phyloP scores from a whole-genome alignment of 2,113 vertebrate genomes.

The Thermophis baileyi region DNA sequence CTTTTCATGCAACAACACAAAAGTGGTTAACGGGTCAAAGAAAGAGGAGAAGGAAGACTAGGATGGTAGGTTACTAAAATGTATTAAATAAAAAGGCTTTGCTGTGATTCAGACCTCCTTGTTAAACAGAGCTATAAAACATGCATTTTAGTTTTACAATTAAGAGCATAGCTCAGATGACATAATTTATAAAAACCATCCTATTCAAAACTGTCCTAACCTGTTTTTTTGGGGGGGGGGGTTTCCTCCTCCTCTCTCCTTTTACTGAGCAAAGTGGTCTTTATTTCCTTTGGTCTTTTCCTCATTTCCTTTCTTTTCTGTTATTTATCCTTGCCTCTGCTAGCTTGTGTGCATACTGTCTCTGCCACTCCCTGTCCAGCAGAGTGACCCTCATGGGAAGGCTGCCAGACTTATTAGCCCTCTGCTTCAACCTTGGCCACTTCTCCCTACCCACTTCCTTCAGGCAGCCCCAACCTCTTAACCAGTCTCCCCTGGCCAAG shows the following conservation, averaged over 20 bases:
- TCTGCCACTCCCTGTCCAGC: no score
- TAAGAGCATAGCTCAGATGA: neutral
- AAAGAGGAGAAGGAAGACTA: neutral
- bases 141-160: neutral
- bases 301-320: no score
- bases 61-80: neutral
- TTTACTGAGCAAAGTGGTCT: neutral
- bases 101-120: neutral
- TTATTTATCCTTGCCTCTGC: no score
- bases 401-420: no score
- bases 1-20: neutral
- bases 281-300: neutral
- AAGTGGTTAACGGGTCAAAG: neutral
- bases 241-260: neutral
- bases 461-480: neutral
- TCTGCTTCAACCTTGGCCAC: neutral
- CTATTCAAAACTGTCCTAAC: neutral
- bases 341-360: no score
- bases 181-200: neutral
- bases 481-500: neutral
- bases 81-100: neutral
- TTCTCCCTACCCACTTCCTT: neutral
- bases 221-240: neutral
- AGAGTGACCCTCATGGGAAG: no score
- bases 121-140: neutral